Percentiles rank a stretch among this genome's conserved stretches.
These are phyloP conservation scores for Plagodis dolabraria DNA, from an alignment of 2,888 invertebrate genomes.

Conservation along the genomic window DNA sequence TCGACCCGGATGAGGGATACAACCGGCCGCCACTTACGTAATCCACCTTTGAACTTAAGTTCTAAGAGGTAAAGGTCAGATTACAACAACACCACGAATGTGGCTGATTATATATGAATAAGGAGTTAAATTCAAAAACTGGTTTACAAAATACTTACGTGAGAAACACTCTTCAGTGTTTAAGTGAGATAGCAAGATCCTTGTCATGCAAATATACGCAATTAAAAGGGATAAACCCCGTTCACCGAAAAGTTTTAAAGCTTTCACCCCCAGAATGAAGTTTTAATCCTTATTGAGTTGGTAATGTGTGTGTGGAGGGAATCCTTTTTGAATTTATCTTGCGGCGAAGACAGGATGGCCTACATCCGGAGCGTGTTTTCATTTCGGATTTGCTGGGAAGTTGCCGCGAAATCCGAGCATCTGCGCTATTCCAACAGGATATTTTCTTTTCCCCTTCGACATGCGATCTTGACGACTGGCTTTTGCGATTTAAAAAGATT, in stretches of 20 bases:
- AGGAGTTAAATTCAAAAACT: constrained; percentile 56
- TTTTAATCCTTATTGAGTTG: constrained; percentile 80
- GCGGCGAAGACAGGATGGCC: constrained; percentile 67
- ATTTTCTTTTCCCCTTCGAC: constrained; percentile 79
- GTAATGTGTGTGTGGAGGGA: constrained; percentile 67
- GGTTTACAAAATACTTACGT: constrained; percentile 40
- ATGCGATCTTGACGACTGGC: constrained; percentile 79
- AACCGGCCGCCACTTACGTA: constrained; percentile 27
- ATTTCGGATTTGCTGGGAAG: constrained; percentile 79
- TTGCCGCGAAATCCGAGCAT: constrained; percentile 78
- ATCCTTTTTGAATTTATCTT: constrained; percentile 78
- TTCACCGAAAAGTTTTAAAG: constrained; percentile 67
- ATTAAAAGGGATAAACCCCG: constrained; percentile 71
- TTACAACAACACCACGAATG: constrained; percentile 25
- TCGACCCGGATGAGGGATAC: constrained; percentile 52
- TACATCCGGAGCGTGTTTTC: constrained; percentile 78
- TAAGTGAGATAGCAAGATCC: constrained; percentile 45
- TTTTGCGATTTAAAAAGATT: constrained; percentile 84
- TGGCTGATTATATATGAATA: constrained; percentile 50
- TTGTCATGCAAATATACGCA: constrained; percentile 63
- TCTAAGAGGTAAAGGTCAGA: constrained; percentile 34
- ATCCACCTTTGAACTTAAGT: constrained; percentile 38
- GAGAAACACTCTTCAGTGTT: constrained; percentile 42
- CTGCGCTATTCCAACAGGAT: constrained; percentile 74
- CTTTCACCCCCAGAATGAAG: constrained; percentile 67